phyloP scores from a whole-genome alignment of 2,113 vertebrate genomes.

The Corvus moneduloides region DNA sequence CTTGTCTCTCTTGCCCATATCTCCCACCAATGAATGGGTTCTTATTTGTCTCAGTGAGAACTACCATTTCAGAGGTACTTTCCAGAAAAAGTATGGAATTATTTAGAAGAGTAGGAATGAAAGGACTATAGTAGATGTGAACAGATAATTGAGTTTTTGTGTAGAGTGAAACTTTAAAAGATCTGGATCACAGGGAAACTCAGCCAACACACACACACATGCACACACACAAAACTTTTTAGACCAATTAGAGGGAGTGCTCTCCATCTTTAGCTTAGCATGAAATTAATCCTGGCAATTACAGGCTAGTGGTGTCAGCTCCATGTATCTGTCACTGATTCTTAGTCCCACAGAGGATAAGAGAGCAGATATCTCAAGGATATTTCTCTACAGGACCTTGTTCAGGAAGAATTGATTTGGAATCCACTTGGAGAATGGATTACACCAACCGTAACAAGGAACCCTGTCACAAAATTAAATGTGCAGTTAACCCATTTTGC shows the following conservation, averaged over 20 bases:
- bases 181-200: background rate
- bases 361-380: background rate
- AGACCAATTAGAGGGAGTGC: background rate
- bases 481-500: background rate
- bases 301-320: background rate
- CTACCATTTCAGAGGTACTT: background rate
- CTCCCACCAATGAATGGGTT: background rate
- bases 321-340: background rate
- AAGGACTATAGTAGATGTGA: background rate
- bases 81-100: background rate
- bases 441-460: background rate
- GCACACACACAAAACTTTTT: background rate
- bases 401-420: background rate
- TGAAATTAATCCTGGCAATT: background rate
- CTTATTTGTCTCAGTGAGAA: background rate
- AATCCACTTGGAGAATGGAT: background rate
- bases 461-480: background rate
- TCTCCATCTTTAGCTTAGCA: background rate
- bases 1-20: background rate
- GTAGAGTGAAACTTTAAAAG: background rate
- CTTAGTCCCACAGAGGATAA: background rate
- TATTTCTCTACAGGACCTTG: background rate
- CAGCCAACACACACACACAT: background rate
- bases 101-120: background rate
- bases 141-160: background rate